phyloP scores from a whole-genome alignment of 37 sponge, comb jelly and placozoan species.

The Petrosia ficiformis region DNA sequence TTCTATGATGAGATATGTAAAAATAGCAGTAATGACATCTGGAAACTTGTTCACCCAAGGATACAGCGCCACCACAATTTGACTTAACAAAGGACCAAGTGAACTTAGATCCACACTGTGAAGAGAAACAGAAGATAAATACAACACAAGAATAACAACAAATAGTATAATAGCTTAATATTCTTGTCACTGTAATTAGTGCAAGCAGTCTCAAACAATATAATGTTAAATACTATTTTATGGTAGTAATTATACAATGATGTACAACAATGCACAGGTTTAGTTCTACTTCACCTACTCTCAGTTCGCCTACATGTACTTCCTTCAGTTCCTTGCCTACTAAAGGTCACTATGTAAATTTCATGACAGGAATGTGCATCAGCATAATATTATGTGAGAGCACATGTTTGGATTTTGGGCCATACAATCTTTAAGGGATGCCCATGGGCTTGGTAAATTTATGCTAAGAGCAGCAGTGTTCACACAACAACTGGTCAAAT shows the following conservation, averaged over 20 bases:
- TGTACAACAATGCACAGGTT: background rate
- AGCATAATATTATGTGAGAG: no score
- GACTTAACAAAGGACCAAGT: slow-evolving; percentile 71
- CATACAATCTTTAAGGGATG: no score
- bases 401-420: no score
- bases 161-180: background rate
- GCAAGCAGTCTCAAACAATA: background rate
- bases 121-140: no score
- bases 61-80: slow-evolving; percentile 70
- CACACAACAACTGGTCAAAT: no score
- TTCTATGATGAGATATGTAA: slow-evolving; percentile 72
- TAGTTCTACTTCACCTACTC: no score
- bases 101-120: slow-evolving; percentile 60
- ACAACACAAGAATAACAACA: slow-evolving; percentile 8
- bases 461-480: no score
- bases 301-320: no score
- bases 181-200: background rate
- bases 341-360: no score
- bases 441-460: no score
- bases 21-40: slow-evolving; percentile 49
- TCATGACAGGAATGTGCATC: no score
- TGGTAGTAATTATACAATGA: background rate
- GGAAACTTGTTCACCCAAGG: slow-evolving; percentile 54
- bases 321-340: no score
- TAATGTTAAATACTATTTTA: background rate